phyloP scores from a whole-genome alignment of 2,113 vertebrate genomes.

The Glaucidium brasilianum region DNA sequence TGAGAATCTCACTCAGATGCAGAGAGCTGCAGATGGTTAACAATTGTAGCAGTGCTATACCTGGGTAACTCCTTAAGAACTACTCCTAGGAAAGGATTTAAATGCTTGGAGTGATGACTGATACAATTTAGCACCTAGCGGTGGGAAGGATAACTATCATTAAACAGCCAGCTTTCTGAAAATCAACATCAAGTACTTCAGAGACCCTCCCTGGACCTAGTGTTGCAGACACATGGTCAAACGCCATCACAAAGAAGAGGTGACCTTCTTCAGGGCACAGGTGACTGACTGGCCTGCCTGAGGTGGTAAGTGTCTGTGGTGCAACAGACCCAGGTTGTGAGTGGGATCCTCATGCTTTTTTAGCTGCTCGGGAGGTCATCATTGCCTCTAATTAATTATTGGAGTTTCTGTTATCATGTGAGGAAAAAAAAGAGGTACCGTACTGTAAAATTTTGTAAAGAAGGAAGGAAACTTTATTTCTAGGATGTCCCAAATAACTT shows the following conservation, averaged over 20 bases:
- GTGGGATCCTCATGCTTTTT: background rate
- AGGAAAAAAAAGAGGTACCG: background rate
- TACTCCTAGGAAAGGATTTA: background rate
- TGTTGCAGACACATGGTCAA: background rate
- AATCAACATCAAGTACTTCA: background rate
- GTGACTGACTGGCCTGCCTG: rapidly evolving
- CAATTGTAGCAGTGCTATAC: background rate
- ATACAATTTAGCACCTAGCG: background rate
- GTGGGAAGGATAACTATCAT: background rate
- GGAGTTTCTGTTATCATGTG: background rate
- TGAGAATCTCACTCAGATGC: background rate
- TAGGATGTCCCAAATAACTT: background rate
- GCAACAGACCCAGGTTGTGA: background rate
- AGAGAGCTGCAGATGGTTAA: background rate
- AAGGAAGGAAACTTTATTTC: background rate
- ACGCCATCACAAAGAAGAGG: background rate
- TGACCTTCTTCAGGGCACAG: background rate
- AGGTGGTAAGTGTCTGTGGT: background rate
- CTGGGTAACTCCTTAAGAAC: background rate
- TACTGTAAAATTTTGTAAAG: background rate
- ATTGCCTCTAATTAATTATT: background rate
- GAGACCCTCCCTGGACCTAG: background rate
- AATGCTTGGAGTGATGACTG: background rate
- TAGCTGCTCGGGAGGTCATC: background rate
- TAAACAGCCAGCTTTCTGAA: background rate